Conservation (phyloP, 2,113 vertebrate species). For the Herpetotheres cachinnans region DNA sequence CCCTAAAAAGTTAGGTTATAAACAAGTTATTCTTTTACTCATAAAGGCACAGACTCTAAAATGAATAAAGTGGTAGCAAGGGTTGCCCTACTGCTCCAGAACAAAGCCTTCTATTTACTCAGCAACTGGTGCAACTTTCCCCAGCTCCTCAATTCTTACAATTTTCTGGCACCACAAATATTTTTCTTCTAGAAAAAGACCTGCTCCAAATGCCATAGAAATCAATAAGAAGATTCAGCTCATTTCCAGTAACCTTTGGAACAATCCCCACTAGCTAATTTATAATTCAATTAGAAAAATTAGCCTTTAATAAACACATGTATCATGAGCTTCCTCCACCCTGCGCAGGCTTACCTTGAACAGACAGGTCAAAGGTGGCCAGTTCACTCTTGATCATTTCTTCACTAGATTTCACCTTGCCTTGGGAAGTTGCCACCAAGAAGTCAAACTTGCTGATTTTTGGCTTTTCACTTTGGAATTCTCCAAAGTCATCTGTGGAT, state of each 20-base stretch:
- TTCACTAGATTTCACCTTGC: slow-evolving; percentile 96
- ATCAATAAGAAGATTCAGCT: background rate
- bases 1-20: slow-evolving; percentile 67
- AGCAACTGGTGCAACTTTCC: background rate
- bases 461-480: slow-evolving; percentile 93
- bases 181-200: background rate
- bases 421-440: slow-evolving; percentile 89
- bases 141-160: background rate
- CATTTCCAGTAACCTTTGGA: background rate
- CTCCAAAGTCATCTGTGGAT: slow-evolving; percentile 84
- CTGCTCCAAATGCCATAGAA: background rate
- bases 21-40: background rate
- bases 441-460: slow-evolving; percentile 99
- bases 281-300: background rate
- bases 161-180: background rate
- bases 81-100: background rate
- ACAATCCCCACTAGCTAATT: background rate
- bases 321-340: background rate
- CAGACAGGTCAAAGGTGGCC: slow-evolving; percentile 95
- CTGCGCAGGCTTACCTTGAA: slow-evolving; percentile 86
- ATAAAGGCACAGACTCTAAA: background rate
- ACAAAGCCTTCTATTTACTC: background rate
- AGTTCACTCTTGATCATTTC: slow-evolving; percentile 98
- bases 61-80: background rate
- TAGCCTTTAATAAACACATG: background rate